A percentile compares a stretch with the other conserved stretches of the same genome.
Evolutionary conservation across 2,888 invertebrate species (phyloP).

Genomic region (Cheiracanthium punctorium): DNA sequence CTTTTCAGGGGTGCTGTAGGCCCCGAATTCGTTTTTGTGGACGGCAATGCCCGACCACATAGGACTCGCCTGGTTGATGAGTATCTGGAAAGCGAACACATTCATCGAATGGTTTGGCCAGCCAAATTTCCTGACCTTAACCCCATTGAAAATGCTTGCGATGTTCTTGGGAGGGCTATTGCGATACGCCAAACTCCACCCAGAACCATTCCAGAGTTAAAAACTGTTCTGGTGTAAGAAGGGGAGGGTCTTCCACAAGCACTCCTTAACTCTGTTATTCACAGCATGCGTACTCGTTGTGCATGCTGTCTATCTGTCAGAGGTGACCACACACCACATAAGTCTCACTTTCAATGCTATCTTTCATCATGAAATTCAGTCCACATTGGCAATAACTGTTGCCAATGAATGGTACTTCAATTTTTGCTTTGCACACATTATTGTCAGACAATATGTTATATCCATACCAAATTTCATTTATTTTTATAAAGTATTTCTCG

Average conservation of each 20-base stretch:
- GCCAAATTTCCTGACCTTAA: not conserved
- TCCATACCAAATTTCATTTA: not conserved
- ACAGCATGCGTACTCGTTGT: constrained; percentile 8
- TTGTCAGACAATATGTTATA: not conserved
- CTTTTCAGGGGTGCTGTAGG: not conserved
- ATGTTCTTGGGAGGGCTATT: constrained; percentile 2
- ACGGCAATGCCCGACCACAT: not conserved
- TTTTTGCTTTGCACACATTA: no score
- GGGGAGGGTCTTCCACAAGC: not conserved
- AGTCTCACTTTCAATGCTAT: not conserved
- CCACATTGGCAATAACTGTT: not conserved
- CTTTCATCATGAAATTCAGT: not conserved
- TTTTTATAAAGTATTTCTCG: not conserved
- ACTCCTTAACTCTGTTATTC: not conserved
- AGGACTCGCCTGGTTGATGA: not conserved
- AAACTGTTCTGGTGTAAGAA: constrained; percentile 7
- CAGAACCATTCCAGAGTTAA: constrained; percentile 18
- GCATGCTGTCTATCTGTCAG: constrained; percentile 10
- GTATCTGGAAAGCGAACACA: not conserved
- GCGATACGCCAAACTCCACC: not conserved
- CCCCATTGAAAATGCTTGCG: not conserved
- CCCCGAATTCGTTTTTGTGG: constrained; percentile 10
- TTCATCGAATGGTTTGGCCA: not conserved
- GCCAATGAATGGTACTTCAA: no score
- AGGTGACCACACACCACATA: constrained; percentile 14